Percentiles rank a stretch among this genome's conserved stretches.
Evolutionary conservation across 2,888 invertebrate genomes (phyloP).

Genomic region (Coelopa pilipes): DNA sequence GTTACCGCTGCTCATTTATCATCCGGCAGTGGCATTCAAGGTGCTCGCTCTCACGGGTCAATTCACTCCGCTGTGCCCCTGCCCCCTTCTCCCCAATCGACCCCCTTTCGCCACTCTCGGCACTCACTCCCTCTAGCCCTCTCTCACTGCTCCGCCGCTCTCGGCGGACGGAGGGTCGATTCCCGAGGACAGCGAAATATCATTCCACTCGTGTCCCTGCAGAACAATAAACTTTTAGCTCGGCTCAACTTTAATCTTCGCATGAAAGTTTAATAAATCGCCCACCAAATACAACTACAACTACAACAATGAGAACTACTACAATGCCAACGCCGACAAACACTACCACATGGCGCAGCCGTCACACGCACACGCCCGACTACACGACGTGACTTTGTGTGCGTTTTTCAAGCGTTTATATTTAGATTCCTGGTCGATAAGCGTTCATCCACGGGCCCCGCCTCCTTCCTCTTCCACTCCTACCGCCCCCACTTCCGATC

Average conservation of each 20-base stretch:
- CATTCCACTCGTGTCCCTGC: constrained; percentile 15
- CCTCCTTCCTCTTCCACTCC: too few species aligned
- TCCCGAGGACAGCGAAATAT: background rate
- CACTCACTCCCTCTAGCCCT: background rate
- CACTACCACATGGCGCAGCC: background rate
- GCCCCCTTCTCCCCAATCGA: too few species aligned
- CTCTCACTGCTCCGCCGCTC: background rate
- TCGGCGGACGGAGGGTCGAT: background rate
- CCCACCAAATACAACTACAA: background rate
- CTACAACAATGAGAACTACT: background rate
- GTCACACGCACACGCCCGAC: background rate
- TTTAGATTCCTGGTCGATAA: too few species aligned
- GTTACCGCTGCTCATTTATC: constrained; percentile 53
- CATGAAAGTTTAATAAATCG: constrained; percentile 33
- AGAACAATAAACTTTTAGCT: constrained; percentile 30
- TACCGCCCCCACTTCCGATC: too few species aligned
- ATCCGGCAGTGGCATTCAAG: constrained; percentile 41
- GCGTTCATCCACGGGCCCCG: too few species aligned
- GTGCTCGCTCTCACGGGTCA: constrained; percentile 30
- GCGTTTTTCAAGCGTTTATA: too few species aligned
- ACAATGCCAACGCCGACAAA: background rate
- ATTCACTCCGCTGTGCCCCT: background rate
- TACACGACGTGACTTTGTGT: too few species aligned
- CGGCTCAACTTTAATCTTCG: constrained; percentile 30
- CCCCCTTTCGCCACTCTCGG: background rate